phyloP scores from a whole-genome alignment of 2,797 vertebrate species.

The Lepilemur ruficaudatus region DNA sequence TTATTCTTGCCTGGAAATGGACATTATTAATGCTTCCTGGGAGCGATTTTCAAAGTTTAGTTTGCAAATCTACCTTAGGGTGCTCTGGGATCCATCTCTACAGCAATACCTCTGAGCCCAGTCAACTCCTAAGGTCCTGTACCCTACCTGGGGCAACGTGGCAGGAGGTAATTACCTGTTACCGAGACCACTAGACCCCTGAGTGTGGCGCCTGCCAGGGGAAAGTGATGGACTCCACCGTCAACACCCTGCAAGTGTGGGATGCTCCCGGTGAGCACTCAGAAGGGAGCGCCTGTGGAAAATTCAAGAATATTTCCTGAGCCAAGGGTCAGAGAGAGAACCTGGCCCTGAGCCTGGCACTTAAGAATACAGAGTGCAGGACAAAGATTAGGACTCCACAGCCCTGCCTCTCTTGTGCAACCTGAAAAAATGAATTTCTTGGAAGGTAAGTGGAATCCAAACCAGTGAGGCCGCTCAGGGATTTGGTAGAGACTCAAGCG shows the following conservation, averaged over 20 bases:
- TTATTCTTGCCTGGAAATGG: constrained; percentile 12
- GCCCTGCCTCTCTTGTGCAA: neutral
- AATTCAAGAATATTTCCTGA: constrained; percentile 8
- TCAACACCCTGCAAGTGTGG: neutral
- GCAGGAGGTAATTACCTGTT: neutral
- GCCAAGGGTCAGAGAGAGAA: neutral
- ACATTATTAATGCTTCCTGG: neutral
- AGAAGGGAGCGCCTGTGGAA: neutral
- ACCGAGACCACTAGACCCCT: neutral
- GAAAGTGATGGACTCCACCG: neutral
- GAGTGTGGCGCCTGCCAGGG: neutral
- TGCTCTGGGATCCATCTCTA: neutral
- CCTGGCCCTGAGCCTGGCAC: neutral
- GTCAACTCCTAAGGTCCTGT: neutral
- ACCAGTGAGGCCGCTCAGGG: neutral
- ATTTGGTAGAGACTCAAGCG: constrained; percentile 43
- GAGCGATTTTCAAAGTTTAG: neutral
- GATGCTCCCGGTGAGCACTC: neutral
- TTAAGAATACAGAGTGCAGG: neutral
- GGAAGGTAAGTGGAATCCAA: neutral
- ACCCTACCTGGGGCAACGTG: neutral
- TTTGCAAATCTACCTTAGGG: neutral
- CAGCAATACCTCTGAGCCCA: neutral
- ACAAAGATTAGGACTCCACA: neutral
- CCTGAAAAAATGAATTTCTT: constrained; percentile 19